Evolutionary conservation across 2,888 invertebrate species (phyloP).

Genomic region (Invenusta paracnida): DNA sequence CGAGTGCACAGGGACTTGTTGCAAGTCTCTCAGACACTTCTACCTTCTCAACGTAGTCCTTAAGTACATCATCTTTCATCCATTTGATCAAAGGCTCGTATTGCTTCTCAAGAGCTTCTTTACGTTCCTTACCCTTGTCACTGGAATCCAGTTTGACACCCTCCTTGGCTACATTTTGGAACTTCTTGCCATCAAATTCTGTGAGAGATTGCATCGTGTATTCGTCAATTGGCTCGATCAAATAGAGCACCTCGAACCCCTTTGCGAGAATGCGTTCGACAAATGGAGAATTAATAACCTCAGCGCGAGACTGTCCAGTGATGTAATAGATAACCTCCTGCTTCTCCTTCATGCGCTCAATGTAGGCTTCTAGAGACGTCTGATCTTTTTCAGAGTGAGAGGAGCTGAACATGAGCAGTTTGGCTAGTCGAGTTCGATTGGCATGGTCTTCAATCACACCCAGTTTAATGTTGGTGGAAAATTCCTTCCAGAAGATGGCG

Average conservation of each 20-base stretch:
- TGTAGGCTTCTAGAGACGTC: conserved; percentile 80
- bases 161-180: conserved; percentile 95
- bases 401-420: conserved; percentile 79
- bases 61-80: conserved; percentile 75
- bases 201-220: conserved; percentile 91
- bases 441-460: conserved; percentile 95
- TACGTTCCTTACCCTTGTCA: conserved; percentile 67
- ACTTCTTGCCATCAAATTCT: conserved; percentile 96
- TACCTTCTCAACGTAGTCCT: conserved; percentile 74
- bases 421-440: conserved; percentile 88
- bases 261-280: conserved; percentile 80
- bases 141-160: conserved; percentile 78
- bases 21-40: conserved; percentile 79
- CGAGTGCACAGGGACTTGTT: conserved; percentile 88
- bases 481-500: conserved; percentile 95
- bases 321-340: conserved; percentile 87
- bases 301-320: conserved; percentile 78
- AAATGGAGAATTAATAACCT: conserved; percentile 74
- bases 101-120: conserved; percentile 71
- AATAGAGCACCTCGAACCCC: conserved; percentile 83
- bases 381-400: conserved; percentile 68
- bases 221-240: conserved; percentile 91
- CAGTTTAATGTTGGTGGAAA: conserved; percentile 90
- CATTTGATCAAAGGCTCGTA: conserved; percentile 85
- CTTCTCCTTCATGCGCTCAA: conserved; percentile 85